These are phyloP conservation scores for Ceratina japonica DNA, from an alignment of 1,140 invertebrate species.

Conservation along the genomic window DNA sequence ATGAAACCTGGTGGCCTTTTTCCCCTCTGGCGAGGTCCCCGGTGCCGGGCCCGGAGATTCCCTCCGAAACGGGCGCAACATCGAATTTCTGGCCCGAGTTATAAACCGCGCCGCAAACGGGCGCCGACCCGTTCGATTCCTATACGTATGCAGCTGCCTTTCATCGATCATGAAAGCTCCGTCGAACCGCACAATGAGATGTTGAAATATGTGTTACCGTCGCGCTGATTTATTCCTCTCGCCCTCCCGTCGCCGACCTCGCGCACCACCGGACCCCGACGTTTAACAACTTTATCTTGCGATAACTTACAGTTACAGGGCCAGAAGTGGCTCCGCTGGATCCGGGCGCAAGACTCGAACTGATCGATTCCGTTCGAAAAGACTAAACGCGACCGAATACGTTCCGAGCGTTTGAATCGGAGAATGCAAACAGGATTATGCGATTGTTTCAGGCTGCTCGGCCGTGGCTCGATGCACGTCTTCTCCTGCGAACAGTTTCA, in stretches of 20 bases:
- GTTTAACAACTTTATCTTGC: constrained; percentile 15
- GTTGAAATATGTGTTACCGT: constrained; percentile 33
- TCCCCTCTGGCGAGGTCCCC: constrained; percentile 28
- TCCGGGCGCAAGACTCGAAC: no score
- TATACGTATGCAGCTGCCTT: constrained; percentile 44
- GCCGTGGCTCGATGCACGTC: constrained; percentile 96
- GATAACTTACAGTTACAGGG: neutral
- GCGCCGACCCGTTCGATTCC: constrained; percentile 42
- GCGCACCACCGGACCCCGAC: neutral
- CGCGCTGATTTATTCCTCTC: constrained; percentile 22
- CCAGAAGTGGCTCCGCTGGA: no score
- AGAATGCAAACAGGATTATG: neutral
- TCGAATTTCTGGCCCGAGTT: constrained; percentile 45
- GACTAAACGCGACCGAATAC: no score
- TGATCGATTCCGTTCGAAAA: no score
- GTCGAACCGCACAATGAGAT: constrained; percentile 28
- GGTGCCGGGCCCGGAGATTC: constrained; percentile 11
- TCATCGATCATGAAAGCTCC: constrained; percentile 15
- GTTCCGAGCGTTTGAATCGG: neutral
- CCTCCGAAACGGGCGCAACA: constrained; percentile 28
- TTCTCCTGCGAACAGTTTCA: constrained; percentile 89
- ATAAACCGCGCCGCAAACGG: constrained; percentile 15
- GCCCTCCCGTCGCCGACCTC: neutral
- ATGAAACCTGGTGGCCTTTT: constrained; percentile 62
- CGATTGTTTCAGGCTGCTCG: constrained; percentile 84